A percentile compares a stretch with the other conserved stretches of the same genome.
These are phyloP conservation scores for Myotis findleyi DNA, from an alignment of 2,797 vertebrate species.

Conservation along the genomic window DNA sequence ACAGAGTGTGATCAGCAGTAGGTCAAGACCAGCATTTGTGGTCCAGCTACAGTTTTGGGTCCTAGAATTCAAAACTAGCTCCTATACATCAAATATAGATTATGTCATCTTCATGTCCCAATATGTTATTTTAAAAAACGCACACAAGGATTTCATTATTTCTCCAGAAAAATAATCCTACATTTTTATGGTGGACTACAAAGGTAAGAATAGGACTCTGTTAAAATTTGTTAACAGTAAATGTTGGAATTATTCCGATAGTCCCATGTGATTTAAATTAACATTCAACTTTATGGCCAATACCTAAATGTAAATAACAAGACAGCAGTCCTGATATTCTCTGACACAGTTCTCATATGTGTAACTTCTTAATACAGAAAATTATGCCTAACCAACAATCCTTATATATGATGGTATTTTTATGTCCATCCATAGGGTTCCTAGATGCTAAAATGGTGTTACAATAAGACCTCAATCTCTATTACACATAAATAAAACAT, in stretches of 20 bases:
- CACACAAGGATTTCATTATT: neutral
- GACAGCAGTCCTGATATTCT: neutral
- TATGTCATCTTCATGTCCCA: neutral
- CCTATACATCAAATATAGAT: neutral
- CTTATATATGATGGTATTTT: neutral
- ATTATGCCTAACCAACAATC: neutral
- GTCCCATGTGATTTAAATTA: neutral
- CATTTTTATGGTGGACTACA: neutral
- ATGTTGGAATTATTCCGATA: neutral
- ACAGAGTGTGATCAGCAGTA: neutral
- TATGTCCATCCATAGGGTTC: neutral
- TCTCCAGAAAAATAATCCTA: slow-evolving; percentile 21
- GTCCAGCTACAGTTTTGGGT: neutral
- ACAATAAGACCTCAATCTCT: neutral
- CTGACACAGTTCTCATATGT: neutral
- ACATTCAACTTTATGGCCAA: neutral
- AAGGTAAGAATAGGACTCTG: neutral
- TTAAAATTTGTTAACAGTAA: slow-evolving; percentile 34
- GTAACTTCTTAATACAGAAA: neutral
- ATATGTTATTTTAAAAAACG: neutral
- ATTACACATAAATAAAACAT: neutral
- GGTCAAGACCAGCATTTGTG: neutral
- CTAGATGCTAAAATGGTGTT: neutral
- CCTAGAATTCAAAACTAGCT: neutral
- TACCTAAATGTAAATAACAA: neutral